Percentiles rank a stretch among this genome's conserved stretches.
phyloP scores from a whole-genome alignment of 2,113 vertebrate species.

The Asarcornis scutulata region DNA sequence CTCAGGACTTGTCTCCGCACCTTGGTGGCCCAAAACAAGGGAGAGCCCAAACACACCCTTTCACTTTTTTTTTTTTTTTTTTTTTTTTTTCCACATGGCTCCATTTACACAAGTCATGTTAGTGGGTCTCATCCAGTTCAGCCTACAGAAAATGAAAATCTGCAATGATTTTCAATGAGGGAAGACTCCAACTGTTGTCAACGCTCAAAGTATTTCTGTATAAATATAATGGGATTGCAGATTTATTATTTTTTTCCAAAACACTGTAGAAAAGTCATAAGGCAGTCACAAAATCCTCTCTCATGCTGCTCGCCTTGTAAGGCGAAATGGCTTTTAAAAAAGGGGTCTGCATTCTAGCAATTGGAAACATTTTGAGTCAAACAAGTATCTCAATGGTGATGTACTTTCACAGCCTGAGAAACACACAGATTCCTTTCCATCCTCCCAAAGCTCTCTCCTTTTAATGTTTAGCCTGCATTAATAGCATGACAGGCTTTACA shows the following conservation, averaged over 20 bases:
- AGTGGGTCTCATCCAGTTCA: not conserved
- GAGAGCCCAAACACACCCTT: not conserved
- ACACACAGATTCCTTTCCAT: not conserved
- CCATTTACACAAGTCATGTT: not conserved
- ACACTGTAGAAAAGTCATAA: not conserved
- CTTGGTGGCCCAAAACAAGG: not conserved
- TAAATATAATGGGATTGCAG: not conserved
- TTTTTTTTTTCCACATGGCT: not conserved
- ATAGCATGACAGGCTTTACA: not conserved
- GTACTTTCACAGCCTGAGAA: not conserved
- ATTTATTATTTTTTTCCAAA: not conserved
- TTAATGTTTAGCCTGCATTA: not conserved
- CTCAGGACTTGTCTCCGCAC: not conserved
- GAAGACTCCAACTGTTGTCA: not conserved
- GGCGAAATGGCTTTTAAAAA: not conserved
- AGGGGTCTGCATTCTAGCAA: not conserved
- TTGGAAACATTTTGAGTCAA: not conserved
- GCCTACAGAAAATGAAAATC: not conserved
- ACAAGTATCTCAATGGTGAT: not conserved
- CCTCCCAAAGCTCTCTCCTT: not conserved
- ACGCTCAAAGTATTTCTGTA: accelerated
- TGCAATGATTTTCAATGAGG: not conserved
- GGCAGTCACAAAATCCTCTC: not conserved
- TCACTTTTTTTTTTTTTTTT: not conserved
- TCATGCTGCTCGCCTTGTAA: not conserved